These are phyloP conservation scores for Gadus macrocephalus DNA, from an alignment of 2,113 vertebrate genomes.

Conservation along the genomic window DNA sequence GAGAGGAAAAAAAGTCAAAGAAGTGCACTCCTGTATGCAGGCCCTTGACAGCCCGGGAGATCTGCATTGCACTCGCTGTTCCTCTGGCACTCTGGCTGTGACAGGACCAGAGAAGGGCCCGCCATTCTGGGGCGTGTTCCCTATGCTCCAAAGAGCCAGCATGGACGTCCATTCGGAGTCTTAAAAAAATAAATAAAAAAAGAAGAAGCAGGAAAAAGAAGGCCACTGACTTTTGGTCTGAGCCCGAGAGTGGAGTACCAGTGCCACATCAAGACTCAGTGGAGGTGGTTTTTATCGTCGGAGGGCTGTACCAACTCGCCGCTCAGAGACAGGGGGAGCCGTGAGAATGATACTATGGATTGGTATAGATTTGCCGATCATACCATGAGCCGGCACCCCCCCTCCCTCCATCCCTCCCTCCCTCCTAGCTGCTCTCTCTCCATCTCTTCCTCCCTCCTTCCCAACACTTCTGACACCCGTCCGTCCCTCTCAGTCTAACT, in stretches of 20 bases:
- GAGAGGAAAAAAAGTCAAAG: conserved; percentile 19
- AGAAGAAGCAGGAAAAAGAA: conserved; percentile 17
- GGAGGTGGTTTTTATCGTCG: conserved; percentile 97
- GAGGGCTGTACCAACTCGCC: conserved; percentile 90
- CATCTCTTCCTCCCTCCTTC: conserved; percentile 32
- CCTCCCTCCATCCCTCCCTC: conserved; percentile 25
- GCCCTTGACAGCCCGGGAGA: conserved; percentile 39
- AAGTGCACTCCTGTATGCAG: conserved; percentile 30
- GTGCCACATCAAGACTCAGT: conserved; percentile 89
- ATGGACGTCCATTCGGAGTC: conserved; percentile 46
- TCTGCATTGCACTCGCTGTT: conserved; percentile 28
- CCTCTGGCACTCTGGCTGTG: conserved; percentile 6
- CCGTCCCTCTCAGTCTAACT: conserved; percentile 39
- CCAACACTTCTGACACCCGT: conserved; percentile 58
- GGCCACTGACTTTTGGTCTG: conserved; percentile 47
- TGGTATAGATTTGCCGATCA: conserved; percentile 54
- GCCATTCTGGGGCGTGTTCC: conserved; percentile 67
- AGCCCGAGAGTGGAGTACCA: conserved; percentile 79
- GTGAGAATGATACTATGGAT: conserved; percentile 72
- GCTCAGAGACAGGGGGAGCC: conserved; percentile 60
- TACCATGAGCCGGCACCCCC: conserved; percentile 52
- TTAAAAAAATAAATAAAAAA: conserved; percentile 5
- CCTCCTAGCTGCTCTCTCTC: conserved; percentile 31
- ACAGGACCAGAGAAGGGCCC: conserved; percentile 26
- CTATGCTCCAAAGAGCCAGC: conserved; percentile 50